Base-by-base conservation (phyloP, 2,113 vertebrate species). In the Corythaixoides concolor region DNA sequence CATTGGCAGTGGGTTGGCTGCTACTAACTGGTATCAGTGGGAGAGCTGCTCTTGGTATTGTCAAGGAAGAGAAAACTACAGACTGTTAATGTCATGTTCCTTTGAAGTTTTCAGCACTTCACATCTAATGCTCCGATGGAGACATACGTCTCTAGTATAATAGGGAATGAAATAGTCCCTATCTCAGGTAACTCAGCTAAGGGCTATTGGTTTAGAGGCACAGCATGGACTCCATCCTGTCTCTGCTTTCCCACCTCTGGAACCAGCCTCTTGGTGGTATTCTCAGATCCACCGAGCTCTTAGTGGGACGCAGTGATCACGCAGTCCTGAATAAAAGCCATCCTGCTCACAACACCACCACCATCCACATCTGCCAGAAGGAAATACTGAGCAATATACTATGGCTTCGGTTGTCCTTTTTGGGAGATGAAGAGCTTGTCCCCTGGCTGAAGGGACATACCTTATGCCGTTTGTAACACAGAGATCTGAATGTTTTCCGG, bases 271-370 rank as follows among this genome's bases (percentile, higher is more conserved):
- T 47, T 27, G 45, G 19, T 23, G 32, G 16, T 13, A 6, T 23
- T 14, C 18, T 52, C 21, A 53, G 35, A 1, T 21, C 17, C 37
- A 7, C 5, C 32, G 2, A 2, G 6, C 13, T 78, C 43, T 43
- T 8, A 10, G n/a, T 20, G 52, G 50, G 33, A 2, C 24, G 28
- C 66, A 39, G 43, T 3, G 53, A 10, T 43, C 50, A 4, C 22
- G 6, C 8, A 22, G 15, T 7, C 56, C 74, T 49, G 26, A 37
- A 18, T 0, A 20, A 78, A 5, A 47, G 3, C 37, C 76, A 60
- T 4, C 17, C 37, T 62, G 30, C 21, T 35, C 35, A 1, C 12
- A n/a, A n/a, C n/a, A 3, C 5, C 1, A 8, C 10, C 74, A 32
- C 35, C 27, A 1, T 0, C 80, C 30, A 13, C 27, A 14, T 11